Base-by-base conservation (phyloP, 1,140 invertebrate genomes). In the Phocides pigmalion region DNA sequence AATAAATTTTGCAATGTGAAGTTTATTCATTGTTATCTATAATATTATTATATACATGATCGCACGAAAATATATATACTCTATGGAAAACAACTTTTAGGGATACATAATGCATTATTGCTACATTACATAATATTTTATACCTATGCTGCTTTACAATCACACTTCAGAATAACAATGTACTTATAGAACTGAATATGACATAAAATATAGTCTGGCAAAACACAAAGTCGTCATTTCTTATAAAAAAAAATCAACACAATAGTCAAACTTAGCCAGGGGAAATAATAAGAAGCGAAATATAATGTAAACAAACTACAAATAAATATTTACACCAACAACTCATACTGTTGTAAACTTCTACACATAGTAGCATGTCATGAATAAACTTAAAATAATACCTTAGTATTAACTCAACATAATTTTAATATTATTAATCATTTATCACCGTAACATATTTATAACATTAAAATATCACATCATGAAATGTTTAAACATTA, bases 391-490 rank as follows among this genome's bases (percentile, higher is more conserved):
- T 86, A 86, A 78, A 72, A 75, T 74, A 76, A 70, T 68, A 63
- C 62, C 70, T 80, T 77, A 74, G 64, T 72, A 75, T 81, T 74
- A 82, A 82, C 68, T 74, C 79, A 88, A 89, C 84, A 82, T 79
- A 81, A 78, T 72, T 80, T 81, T 81, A 83, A 79, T 75, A 72
- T 80, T 78, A 77, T 81, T 79, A 75, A 73, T 79, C 62, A 75
- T 87, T 77, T 82, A 87, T 86, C 80, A 80, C 82, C 71, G 82
- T 86, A 90, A 90, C 86, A 87, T 75, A 54, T 28, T 22, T 54
- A 90, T 89, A 90, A 90, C 86, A 89, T 88, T 80, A 70, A 85
- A 85, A 90, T 90, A 89, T 89, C 87, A 90, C 87, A 90, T 87
- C 67, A 84, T 77, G 79, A 88, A 84, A 85, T 79, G 76, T 85